Evolutionary conservation across 2,113 vertebrate species (phyloP).

Genomic region (Haemorhous mexicanus): DNA sequence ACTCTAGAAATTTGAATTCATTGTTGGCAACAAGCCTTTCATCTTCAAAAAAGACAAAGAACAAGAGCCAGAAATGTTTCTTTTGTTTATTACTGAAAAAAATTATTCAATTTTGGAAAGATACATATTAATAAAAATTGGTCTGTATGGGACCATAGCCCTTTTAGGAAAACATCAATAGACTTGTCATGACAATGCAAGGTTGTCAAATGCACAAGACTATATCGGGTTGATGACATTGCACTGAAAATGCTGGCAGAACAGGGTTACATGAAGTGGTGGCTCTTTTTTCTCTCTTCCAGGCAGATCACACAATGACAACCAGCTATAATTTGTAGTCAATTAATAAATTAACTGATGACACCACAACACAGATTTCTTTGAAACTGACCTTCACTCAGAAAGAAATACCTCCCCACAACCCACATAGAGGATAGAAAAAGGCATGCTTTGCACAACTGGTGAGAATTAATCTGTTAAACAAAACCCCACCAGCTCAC

Average conservation of each 20-base stretch:
- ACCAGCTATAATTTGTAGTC: background rate
- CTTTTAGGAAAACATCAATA: background rate
- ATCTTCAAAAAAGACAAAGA: constrained; percentile 8
- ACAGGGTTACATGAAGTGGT: background rate
- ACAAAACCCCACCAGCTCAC: background rate
- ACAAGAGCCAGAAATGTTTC: background rate
- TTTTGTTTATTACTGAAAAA: background rate
- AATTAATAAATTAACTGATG: background rate
- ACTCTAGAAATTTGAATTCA: background rate
- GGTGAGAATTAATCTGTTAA: background rate
- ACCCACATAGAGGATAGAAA: background rate
- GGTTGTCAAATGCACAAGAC: background rate
- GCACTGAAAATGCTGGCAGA: background rate
- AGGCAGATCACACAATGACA: background rate
- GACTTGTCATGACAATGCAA: background rate
- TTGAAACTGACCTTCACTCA: background rate
- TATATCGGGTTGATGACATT: background rate
- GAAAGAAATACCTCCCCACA: background rate
- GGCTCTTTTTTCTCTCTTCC: background rate
- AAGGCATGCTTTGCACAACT: background rate
- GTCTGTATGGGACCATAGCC: background rate
- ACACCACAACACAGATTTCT: background rate
- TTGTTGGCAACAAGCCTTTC: background rate
- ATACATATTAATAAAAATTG: background rate
- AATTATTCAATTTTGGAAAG: background rate